Evolutionary conservation across 2,797 vertebrate genomes (phyloP).

Genomic region (Notolabrus celidotus): DNA sequence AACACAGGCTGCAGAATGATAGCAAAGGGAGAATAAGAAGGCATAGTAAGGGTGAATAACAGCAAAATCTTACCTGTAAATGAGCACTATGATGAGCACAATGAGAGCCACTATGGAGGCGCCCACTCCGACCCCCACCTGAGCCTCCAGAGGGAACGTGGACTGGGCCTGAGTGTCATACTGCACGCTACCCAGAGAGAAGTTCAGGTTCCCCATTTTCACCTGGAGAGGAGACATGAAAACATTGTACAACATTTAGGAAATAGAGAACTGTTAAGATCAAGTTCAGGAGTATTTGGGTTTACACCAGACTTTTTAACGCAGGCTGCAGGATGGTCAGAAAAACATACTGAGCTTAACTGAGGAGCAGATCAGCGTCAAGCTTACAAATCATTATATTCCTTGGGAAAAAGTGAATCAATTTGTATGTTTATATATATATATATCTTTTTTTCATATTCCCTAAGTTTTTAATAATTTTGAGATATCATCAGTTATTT

Average conservation of each 20-base stretch:
- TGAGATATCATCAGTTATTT: too few relatives aligned
- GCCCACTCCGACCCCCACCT: constrained; percentile 94
- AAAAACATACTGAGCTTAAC: too few relatives aligned
- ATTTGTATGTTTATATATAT: too few relatives aligned
- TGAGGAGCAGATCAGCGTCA: too few relatives aligned
- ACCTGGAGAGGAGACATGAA: constrained; percentile 82
- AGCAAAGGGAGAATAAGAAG: neutral
- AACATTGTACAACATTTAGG: neutral
- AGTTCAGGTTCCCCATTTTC: constrained; percentile 94
- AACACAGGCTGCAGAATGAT: neutral
- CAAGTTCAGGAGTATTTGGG: neutral
- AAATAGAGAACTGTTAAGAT: neutral
- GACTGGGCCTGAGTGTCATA: constrained; percentile 92
- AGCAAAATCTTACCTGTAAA: constrained; percentile 90
- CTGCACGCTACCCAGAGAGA: constrained; percentile 92
- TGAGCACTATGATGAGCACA: constrained; percentile 95
- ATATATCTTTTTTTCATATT: too few relatives aligned
- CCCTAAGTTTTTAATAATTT: too few relatives aligned
- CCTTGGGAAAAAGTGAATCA: too few relatives aligned
- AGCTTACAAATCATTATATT: too few relatives aligned
- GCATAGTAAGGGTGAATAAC: neutral
- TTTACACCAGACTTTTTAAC: too few relatives aligned
- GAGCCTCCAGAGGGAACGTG: constrained; percentile 94
- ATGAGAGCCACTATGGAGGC: constrained; percentile 93
- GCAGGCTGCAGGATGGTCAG: too few relatives aligned